phyloP scores from a whole-genome alignment of 1,140 invertebrate genomes.

The Himalopsyche phryganea region DNA sequence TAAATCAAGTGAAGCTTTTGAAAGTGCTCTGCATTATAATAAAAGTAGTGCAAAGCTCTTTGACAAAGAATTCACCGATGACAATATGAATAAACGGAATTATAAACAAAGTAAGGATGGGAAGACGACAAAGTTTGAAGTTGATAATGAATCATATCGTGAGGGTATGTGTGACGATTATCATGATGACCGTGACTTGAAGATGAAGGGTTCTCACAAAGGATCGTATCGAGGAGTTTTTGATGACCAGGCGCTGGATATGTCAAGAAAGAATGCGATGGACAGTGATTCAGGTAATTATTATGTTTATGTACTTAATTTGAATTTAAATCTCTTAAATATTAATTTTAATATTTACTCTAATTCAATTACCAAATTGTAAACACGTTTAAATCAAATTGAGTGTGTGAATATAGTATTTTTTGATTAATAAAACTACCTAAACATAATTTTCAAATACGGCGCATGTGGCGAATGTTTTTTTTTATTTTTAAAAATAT shows the following conservation, averaged over 20 bases:
- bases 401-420: too few relatives aligned
- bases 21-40: not conserved
- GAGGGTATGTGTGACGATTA: not conserved
- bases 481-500: too few relatives aligned
- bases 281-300: slow-evolving; percentile 32
- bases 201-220: too few relatives aligned
- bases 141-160: slow-evolving; percentile 1
- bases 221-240: not conserved
- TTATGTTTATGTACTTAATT: too few relatives aligned
- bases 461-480: too few relatives aligned
- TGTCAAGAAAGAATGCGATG: slow-evolving; percentile 38
- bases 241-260: slow-evolving; percentile 44
- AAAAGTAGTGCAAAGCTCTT: slow-evolving; percentile 1
- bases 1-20: slow-evolving; percentile 11
- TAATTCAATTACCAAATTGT: too few relatives aligned
- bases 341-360: too few relatives aligned
- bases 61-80: not conserved
- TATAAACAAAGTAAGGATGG: slow-evolving; percentile 12
- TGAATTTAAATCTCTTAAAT: too few relatives aligned
- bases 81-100: slow-evolving; percentile 6
- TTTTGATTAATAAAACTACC: too few relatives aligned
- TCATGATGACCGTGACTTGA: not conserved
- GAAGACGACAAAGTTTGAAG: not conserved
- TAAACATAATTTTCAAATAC: too few relatives aligned
- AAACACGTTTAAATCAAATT: too few relatives aligned